Conservation (phyloP, 2,888 invertebrate species). For the Euproctis similis region DNA sequence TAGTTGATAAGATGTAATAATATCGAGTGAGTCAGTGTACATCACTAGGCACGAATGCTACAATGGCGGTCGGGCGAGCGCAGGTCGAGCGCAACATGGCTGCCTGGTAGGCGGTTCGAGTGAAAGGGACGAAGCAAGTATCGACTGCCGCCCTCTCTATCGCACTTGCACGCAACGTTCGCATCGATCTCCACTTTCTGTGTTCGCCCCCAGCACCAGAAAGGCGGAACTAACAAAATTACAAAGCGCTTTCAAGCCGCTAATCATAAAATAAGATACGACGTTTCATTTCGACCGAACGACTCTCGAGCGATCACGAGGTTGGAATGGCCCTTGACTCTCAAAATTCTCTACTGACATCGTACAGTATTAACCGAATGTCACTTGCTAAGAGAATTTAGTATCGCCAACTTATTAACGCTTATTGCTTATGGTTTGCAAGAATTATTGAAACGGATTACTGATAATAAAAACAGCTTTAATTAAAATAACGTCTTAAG, state of each 20-base stretch:
- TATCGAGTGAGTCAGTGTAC: slow-evolving; percentile 54
- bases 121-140: slow-evolving; percentile 53
- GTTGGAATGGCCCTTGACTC: slow-evolving; percentile 74
- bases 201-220: slow-evolving; percentile 75
- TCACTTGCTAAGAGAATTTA: no score
- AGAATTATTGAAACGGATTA: no score
- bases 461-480: no score
- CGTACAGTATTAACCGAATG: slow-evolving; percentile 59
- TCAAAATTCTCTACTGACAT: slow-evolving; percentile 71
- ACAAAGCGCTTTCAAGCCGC: slow-evolving; percentile 77
- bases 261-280: slow-evolving; percentile 77
- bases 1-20: slow-evolving; percentile 28
- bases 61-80: slow-evolving; percentile 76
- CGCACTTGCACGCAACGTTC: slow-evolving; percentile 64
- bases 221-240: slow-evolving; percentile 77
- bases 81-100: slow-evolving; percentile 77
- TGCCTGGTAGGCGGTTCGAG: slow-evolving; percentile 74
- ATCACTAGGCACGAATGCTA: slow-evolving; percentile 72
- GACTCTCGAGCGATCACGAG: slow-evolving; percentile 73
- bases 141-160: slow-evolving; percentile 46
- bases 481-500: no score
- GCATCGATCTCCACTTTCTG: slow-evolving; percentile 74
- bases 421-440: no score
- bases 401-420: no score
- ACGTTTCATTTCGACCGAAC: slow-evolving; percentile 75